Evolutionary conservation across 1,140 invertebrate species (phyloP).

Genomic region (Caligus rogercresseyi): DNA sequence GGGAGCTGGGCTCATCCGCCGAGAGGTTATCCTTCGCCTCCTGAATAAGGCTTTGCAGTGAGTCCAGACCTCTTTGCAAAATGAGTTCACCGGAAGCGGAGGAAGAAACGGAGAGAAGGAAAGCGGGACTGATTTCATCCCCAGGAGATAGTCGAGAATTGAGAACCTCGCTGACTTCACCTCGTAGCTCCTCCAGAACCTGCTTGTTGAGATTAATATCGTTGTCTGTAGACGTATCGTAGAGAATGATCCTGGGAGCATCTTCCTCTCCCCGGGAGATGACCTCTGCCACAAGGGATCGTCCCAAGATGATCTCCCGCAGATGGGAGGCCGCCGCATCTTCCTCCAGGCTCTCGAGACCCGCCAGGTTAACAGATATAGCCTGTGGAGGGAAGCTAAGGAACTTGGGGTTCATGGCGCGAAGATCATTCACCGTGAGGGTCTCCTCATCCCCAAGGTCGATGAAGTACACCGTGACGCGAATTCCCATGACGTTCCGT

Average conservation of each 20-base stretch:
- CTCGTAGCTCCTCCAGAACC: slow-evolving; percentile 22
- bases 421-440: slow-evolving; percentile 33
- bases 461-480: slow-evolving; percentile 38
- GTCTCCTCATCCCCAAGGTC: slow-evolving; percentile 41
- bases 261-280: not conserved
- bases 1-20: no score
- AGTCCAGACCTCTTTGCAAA: no score
- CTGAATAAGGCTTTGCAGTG: no score
- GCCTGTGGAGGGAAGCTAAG: slow-evolving; percentile 40
- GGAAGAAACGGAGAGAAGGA: not conserved
- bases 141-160: slow-evolving; percentile 28
- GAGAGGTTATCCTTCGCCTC: no score
- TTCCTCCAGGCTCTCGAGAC: slow-evolving; percentile 33
- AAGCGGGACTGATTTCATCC: slow-evolving; percentile 32
- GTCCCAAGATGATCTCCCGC: slow-evolving; percentile 18
- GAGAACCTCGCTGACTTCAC: slow-evolving; percentile 23
- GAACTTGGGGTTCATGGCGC: slow-evolving; percentile 37
- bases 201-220: slow-evolving; percentile 28
- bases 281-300: slow-evolving; percentile 21
- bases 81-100: no score
- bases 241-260: slow-evolving; percentile 5
- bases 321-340: slow-evolving; percentile 27
- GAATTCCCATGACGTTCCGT: slow-evolving; percentile 29
- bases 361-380: slow-evolving; percentile 20
- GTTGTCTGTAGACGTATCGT: slow-evolving; percentile 21